Percentiles rank a stretch among this genome's conserved stretches.
Evolutionary conservation across 2,888 invertebrate species (phyloP).

Genomic region (Anodontia alba): DNA sequence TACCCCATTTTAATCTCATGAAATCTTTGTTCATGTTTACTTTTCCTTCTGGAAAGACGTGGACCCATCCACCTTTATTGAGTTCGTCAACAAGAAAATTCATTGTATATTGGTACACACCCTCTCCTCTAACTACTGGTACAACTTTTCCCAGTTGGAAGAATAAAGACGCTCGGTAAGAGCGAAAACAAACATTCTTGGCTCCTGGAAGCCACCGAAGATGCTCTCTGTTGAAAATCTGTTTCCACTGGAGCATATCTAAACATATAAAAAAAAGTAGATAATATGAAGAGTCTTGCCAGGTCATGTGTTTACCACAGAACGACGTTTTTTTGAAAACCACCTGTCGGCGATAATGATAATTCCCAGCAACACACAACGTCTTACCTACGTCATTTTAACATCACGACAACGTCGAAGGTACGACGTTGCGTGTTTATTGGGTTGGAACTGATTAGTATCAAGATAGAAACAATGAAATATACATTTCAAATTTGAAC

Average conservation of each 20-base stretch:
- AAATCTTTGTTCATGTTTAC: constrained; percentile 93
- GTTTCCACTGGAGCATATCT: constrained; percentile 87
- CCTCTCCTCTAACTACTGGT: constrained; percentile 94
- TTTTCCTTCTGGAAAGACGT: constrained; percentile 98
- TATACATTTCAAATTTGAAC: too few species aligned
- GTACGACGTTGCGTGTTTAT: too few species aligned
- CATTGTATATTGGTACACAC: constrained; percentile 95
- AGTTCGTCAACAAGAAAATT: constrained; percentile 96
- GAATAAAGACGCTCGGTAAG: constrained; percentile 92
- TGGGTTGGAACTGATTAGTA: too few species aligned
- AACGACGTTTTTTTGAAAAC: background rate
- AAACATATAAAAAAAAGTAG: background rate
- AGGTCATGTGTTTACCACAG: background rate
- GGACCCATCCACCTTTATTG: constrained; percentile 94
- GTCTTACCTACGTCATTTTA: too few species aligned
- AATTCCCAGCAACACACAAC: too few species aligned
- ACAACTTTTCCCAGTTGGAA: constrained; percentile 97
- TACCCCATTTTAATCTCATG: constrained; percentile 94
- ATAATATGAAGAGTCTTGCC: background rate
- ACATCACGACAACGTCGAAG: too few species aligned
- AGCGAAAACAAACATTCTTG: constrained; percentile 98
- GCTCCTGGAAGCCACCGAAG: constrained; percentile 98
- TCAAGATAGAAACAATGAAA: too few species aligned
- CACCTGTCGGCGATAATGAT: background rate
- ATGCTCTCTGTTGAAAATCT: constrained; percentile 24